A percentile compares a stretch with the other conserved stretches of the same genome.
These are phyloP conservation scores for Falco biarmicus DNA, from an alignment of 2,797 vertebrate genomes.

Conservation along the genomic window DNA sequence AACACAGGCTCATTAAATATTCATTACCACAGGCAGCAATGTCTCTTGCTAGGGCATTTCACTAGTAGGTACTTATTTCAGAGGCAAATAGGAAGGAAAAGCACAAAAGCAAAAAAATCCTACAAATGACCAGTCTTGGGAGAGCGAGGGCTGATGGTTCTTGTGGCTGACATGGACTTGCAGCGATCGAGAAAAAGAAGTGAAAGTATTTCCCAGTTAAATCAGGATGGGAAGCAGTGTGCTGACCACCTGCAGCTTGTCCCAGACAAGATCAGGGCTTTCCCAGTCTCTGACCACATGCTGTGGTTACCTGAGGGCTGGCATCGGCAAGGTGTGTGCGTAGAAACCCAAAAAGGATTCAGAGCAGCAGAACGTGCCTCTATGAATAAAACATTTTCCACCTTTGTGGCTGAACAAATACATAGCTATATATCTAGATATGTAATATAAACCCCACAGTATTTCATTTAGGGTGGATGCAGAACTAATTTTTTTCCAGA, in stretches of 20 bases:
- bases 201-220: not conserved
- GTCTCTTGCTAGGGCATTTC: conserved; percentile 6
- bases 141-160: not conserved
- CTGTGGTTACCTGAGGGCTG: not conserved
- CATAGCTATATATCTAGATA: not conserved
- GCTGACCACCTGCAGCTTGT: not conserved
- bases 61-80: conserved; percentile 8
- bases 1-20: conserved; percentile 35
- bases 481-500: not conserved
- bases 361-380: not conserved
- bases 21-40: conserved; percentile 26
- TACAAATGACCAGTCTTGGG: not conserved
- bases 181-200: not conserved
- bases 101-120: not conserved
- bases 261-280: not conserved
- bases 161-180: not conserved
- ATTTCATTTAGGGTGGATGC: not conserved
- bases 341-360: not conserved
- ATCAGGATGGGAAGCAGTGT: not conserved
- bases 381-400: not conserved
- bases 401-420: not conserved
- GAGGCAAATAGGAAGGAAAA: conserved; percentile 14
- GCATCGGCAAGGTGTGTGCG: not conserved
- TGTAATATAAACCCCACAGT: not conserved
- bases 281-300: not conserved